Base-by-base conservation (phyloP, 2,797 vertebrate species). In the Myotis vivesi region DNA sequence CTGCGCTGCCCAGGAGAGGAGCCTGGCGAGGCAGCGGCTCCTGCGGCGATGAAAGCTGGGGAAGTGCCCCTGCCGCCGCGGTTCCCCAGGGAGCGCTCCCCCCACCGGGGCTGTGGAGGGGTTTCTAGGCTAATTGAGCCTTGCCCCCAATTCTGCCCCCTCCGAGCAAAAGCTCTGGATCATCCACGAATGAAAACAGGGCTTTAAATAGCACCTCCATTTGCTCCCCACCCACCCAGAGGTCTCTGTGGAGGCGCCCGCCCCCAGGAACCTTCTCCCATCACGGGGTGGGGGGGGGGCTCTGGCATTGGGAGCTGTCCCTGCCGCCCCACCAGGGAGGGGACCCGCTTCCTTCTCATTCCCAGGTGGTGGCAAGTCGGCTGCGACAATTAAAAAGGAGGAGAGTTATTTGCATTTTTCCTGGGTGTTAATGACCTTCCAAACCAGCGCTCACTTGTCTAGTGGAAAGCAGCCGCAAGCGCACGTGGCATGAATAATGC, bases 181-280 rank as follows among this genome's bases (percentile, higher is more conserved):
- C 86, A 92, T 49, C 84, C 46, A 59, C 49, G 36, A 44, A 84
- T 57, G 93, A 92, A 75, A 96, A 95, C 92, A 44, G 68, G 25
- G 93, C 96, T 97, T 98, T 97, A 97, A 98, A 97, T 96, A 98
- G 97, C 92, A 95, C 95, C 96, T 95, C 92, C 80, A 93, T 97
- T 97, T 95, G 86, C 91, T 92, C 97, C 97, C 97, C 96, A 95
- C 95, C 96, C 92, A 97, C 82, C 95, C 94, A 95, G 71, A 87
- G 96, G 91, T 91, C 94, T 96, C 97, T 55, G 62, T 55, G 96
- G 97, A 97, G 96, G 88, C 90, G 75, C 81, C 4, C 75, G 77
- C 97, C 97, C 97, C 69, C 0, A 62, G 94, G 97, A 96, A 83
- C 92, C 36, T 13, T 88, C 92, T 84, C 89, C 72, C 73, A 82